Evolutionary conservation across 2,888 invertebrate species (phyloP), one percentile per base, ranked within the genome.

Genomic region (Agrenia bidenticulata): DNA sequence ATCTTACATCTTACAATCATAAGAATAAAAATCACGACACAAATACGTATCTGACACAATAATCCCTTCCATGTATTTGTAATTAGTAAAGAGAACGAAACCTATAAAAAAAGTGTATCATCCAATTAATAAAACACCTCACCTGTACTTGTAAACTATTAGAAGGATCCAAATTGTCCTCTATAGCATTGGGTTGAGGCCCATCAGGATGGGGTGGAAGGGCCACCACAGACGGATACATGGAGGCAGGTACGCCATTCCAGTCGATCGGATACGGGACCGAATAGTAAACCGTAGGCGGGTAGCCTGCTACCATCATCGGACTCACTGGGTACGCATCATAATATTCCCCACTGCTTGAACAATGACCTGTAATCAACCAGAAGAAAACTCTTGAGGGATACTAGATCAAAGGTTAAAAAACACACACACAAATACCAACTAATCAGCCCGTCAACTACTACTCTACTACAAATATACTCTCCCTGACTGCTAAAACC

Each of bases 281-380:
- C 64, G 74, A 73, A 63, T 76, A 76, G 61, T 74, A 76, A 37
- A 76, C 69, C 13, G 66, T 62, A 53, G 73, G 63, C 23, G 73
- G 72, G 62, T 74, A 74, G 67, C 73, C 73, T 19, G 69, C 68
- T 62, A 73, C 67, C 73, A 75, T 72, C 64, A 74, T 69, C 61
- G 73, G 71, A 67, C 73, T 73, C 70, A 74, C 69, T 49, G 75
- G 75, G 67, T 74, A 74, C 45, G 74, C 74, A 61, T 76, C 76
- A 61, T 70, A 74, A 63, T 74, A 76, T 63, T 76, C 76, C 50
- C 75, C 75, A 42, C 63, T 72, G 54, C 69, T 66, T 55, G 71
- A 68, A 65, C 74, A 73, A 45, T 73, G 73, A 64, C 75, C 75
- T 74, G 56, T 5, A 19, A 45, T 17, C 17, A 17, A 5, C 45